Base-by-base conservation (phyloP, 2,113 vertebrate species). In the Lipotes vexillifer region DNA sequence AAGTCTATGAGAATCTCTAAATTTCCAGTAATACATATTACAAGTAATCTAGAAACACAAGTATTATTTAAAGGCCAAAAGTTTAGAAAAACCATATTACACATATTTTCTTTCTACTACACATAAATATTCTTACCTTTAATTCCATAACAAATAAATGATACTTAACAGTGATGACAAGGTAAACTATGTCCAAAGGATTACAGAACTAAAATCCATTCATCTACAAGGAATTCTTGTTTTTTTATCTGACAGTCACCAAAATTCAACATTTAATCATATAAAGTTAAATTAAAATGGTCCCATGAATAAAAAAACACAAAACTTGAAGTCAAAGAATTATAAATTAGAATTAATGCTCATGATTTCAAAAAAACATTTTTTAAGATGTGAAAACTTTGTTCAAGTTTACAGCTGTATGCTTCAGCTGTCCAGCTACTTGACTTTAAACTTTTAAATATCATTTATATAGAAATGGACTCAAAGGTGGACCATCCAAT, bases 231-330 rank as follows among this genome's bases (percentile, higher is more conserved):
- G 74, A 96, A 89, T 86, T 55, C 57, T 87, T 72, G 25, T 21
- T 74, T 86, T 82, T 90, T 55, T 33, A 92, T 92, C 36, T 81
- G 59, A 80, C 18, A 80, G 25, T 88, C 69, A 93, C 27, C 75
- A 83, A 97, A 95, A 75, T 49, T 82, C 52, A 95, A 69, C 10
- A 89, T 65, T n/a, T 52, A 93, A 65, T 95, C 80, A 75, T 41
- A 95, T 55, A 33, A 75, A 85, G 41, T 88, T 82, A 93, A 93
- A 84, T 68, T 68, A 91, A 92, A 95, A 85, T 72, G 31, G 15
- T 31, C 5, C 13, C 57, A 80, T 55, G 11, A 96, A 93, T 84
- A 38, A 55, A 93, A 90, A 88, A 44, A 78, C 71, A 88, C 13
- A 77, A 78, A 83, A 88, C 33, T 36, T 68, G 9, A 96, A 78